Evolutionary conservation across 2,888 invertebrate genomes (phyloP).

Genomic region (Girardia tigrina): DNA sequence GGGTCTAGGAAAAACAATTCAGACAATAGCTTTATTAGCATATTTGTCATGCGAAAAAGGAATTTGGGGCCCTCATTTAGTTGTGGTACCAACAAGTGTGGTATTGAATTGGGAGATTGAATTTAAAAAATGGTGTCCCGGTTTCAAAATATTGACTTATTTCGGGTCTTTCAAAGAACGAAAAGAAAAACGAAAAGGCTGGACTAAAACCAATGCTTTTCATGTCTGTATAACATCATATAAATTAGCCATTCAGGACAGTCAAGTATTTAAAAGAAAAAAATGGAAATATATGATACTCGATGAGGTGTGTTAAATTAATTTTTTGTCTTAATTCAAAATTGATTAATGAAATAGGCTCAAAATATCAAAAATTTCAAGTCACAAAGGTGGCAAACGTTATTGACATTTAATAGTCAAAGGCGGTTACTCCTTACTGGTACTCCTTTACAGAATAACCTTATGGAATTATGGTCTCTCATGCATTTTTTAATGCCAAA

Average conservation of each 20-base stretch:
- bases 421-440: conserved; percentile 73
- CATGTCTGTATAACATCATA: conserved; percentile 88
- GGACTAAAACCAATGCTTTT: conserved; percentile 96
- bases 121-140: conserved; percentile 98
- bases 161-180: conserved; percentile 91
- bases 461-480: conserved; percentile 90
- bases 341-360: conserved; percentile 58
- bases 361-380: conserved; percentile 99
- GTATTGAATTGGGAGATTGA: conserved; percentile 99
- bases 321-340: neutral
- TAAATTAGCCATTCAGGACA: conserved; percentile 92
- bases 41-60: conserved; percentile 78
- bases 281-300: conserved; percentile 94
- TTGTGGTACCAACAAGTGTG: conserved; percentile 94
- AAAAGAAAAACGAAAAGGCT: conserved; percentile 57
- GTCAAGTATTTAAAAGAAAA: conserved; percentile 85
- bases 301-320: conserved; percentile 58
- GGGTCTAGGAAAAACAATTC: conserved; percentile 81
- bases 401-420: conserved; percentile 81
- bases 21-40: conserved; percentile 80
- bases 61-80: conserved; percentile 94
- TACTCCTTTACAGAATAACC: conserved; percentile 82
- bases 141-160: conserved; percentile 93
- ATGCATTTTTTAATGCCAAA: conserved; percentile 97
- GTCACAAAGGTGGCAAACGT: conserved; percentile 89